Base-by-base conservation (phyloP, 2,888 invertebrate genomes). In the Notocelia uddmanniana region DNA sequence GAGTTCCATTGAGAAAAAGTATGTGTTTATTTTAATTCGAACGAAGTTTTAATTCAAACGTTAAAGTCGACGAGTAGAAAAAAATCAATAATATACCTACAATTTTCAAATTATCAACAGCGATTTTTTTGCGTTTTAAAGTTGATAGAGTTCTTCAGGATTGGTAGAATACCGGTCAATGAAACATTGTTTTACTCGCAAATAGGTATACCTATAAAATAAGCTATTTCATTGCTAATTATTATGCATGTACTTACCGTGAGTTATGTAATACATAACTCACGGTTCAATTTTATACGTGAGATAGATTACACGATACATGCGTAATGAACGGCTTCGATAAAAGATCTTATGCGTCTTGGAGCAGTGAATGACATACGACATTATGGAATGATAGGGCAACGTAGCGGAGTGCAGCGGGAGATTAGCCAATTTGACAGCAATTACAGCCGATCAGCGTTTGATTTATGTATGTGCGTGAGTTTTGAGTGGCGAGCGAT, bases 401-500 rank as follows among this genome's bases (percentile, higher is more conserved):
- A 19, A 8, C 31, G 19, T 21, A 37, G 23, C 37, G 34, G 37
- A 74, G 68, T 71, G 63, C 52, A 68, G 69, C 74, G 68, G 69
- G 73, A 72, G 77, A 77, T 78, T 77, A 75, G 71, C 73, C 74
- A 76, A 76, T 77, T 75, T 73, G 75, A 75, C 77, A 75, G 74
- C 77, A 75, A 76, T 78, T 75, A 76, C 74, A 72, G 67, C 70
- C 72, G 71, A 74, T 75, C 73, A 75, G 74, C 69, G 67, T 59
- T 69, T 75, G 73, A 77, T 75, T 76, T 74, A 74, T 73, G 67
- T 70, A 59, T 68, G 60, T 70, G 70, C 55, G 19, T 34, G 48
- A 72, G 67, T 37, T 21, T 37, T 23, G 37, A 72, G 71, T n/a
- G 72, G 54, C 26, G 15, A 72, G 72, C 72, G 72, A 34, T 45